These are phyloP conservation scores for Propsilocerus akamusi DNA, from an alignment of 1,140 invertebrate genomes.

Conservation along the genomic window DNA sequence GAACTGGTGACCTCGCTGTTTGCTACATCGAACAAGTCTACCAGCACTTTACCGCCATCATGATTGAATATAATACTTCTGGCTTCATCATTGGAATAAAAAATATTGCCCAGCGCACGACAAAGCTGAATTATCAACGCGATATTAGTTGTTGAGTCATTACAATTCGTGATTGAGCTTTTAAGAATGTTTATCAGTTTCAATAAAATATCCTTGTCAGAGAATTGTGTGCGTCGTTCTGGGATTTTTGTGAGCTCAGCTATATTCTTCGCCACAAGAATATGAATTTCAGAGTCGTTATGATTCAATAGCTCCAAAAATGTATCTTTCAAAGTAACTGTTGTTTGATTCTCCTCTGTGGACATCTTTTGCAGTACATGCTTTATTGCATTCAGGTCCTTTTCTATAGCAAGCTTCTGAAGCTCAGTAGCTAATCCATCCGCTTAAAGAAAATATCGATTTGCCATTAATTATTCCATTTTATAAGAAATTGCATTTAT, in stretches of 20 bases:
- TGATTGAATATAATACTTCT: slow-evolving; percentile 38
- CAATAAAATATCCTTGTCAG: slow-evolving; percentile 34
- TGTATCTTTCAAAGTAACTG: neutral
- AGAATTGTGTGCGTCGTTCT: slow-evolving; percentile 41
- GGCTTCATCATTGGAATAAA: slow-evolving; percentile 63
- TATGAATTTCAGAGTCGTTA: slow-evolving; percentile 19
- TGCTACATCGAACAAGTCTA: slow-evolving; percentile 25
- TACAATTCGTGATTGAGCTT: slow-evolving; percentile 10
- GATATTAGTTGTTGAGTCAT: slow-evolving; percentile 23
- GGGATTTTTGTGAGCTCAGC: slow-evolving; percentile 53
- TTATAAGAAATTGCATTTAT: too few species aligned
- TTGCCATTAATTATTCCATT: neutral
- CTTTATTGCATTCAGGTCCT: neutral
- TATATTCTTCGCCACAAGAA: slow-evolving; percentile 36
- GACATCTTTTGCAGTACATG: neutral
- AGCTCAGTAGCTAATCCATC: neutral
- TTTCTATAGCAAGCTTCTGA: neutral
- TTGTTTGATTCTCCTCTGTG: neutral
- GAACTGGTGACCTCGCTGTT: slow-evolving; percentile 13
- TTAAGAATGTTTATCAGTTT: slow-evolving; percentile 30
- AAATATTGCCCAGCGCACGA: slow-evolving; percentile 71
- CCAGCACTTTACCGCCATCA: slow-evolving; percentile 33
- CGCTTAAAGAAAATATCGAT: slow-evolving; percentile 4
- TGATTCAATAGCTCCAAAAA: slow-evolving; percentile 15
- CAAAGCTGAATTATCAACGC: slow-evolving; percentile 48